Evolutionary conservation across 2,797 vertebrate genomes (phyloP).

Genomic region (Lindbergichthys nudifrons): DNA sequence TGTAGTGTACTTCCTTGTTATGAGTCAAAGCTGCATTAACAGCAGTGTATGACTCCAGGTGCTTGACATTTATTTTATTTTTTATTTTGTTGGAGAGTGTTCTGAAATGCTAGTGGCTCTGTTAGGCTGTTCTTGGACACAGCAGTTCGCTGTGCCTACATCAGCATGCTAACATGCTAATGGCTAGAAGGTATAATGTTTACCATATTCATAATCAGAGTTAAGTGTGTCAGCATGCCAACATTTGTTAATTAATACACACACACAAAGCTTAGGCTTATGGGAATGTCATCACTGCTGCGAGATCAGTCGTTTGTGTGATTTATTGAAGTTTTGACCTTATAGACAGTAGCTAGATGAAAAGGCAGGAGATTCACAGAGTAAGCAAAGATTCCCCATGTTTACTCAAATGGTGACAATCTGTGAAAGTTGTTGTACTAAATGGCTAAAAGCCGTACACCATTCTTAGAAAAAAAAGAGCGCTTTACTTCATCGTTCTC

Average conservation of each 20-base stretch:
- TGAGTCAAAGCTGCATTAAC: constrained; percentile 17
- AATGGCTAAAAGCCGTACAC: not conserved
- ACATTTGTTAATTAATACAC: not conserved
- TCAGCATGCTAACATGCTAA: constrained; percentile 1
- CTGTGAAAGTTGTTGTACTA: not conserved
- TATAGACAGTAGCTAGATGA: not conserved
- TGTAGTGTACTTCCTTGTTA: constrained; percentile 21
- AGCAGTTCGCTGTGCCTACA: constrained; percentile 1
- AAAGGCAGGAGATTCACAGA: not conserved
- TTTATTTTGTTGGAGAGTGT: not conserved
- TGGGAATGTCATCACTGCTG: not conserved
- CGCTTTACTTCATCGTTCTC: not conserved
- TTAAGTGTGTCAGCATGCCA: not conserved
- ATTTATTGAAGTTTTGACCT: not conserved
- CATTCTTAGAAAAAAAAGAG: not conserved
- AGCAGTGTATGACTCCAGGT: constrained; percentile 12
- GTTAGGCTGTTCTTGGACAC: not conserved
- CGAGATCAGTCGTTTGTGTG: not conserved
- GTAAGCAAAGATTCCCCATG: not conserved
- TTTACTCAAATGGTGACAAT: not conserved
- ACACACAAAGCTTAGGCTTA: not conserved
- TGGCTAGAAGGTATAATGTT: not conserved
- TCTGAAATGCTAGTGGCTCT: not conserved
- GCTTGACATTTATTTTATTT: not conserved
- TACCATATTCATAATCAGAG: not conserved